A percentile compares a stretch with the other conserved stretches of the same genome.
Evolutionary conservation across 2,888 invertebrate genomes (phyloP).

Genomic region (Timema cristinae): DNA sequence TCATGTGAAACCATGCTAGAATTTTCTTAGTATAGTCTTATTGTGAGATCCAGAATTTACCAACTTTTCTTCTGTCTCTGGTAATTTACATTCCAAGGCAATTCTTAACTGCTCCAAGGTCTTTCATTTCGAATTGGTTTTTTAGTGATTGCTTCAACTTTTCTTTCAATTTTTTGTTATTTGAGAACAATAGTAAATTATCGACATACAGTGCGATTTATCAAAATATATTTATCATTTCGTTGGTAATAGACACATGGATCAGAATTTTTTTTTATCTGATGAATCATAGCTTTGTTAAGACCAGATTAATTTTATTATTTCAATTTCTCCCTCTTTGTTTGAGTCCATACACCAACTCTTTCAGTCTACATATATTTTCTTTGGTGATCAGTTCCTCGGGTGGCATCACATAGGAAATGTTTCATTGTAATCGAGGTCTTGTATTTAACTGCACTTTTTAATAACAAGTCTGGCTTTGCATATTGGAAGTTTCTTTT

Average conservation of each 20-base stretch:
- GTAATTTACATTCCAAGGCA: conserved; percentile 8
- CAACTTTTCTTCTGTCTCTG: neutral
- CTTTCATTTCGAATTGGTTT: no score
- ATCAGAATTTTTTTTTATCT: neutral
- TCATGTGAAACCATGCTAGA: no score
- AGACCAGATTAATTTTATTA: neutral
- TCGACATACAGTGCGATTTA: neutral
- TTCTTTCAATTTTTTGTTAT: neutral
- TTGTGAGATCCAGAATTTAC: neutral
- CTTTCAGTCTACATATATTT: conserved; percentile 18
- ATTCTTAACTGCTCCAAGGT: no score
- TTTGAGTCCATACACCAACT: conserved; percentile 20
- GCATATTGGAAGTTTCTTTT: no score
- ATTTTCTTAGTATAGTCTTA: conserved; percentile 12
- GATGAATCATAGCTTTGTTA: neutral
- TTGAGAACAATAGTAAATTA: neutral
- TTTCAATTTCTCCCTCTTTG: conserved; percentile 17
- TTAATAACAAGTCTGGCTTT: no score
- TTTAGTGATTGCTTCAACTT: no score
- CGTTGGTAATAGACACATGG: neutral
- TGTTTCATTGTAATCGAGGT: no score
- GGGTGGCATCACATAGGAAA: no score
- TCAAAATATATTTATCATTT: no score
- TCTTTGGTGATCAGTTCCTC: no score
- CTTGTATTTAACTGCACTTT: no score